phyloP scores from a whole-genome alignment of 2,797 vertebrate genomes.

The Alcedo atthis region DNA sequence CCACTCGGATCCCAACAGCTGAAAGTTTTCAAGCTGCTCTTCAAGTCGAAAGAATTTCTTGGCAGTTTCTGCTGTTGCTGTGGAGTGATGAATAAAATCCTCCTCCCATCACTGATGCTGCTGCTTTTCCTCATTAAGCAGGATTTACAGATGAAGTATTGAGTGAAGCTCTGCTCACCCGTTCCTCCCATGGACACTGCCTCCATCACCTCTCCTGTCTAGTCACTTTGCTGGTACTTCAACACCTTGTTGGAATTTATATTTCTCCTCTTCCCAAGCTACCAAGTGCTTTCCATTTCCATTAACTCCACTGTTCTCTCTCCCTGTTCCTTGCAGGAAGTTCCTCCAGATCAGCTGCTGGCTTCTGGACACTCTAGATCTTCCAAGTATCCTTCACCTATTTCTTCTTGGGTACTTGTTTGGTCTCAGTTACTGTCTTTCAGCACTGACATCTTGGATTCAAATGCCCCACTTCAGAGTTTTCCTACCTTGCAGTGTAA shows the following conservation, averaged over 20 bases:
- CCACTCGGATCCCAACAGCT: background rate
- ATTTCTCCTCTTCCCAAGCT: background rate
- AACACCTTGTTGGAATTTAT: background rate
- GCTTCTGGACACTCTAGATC: background rate
- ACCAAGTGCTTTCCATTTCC: background rate
- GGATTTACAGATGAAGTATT: background rate
- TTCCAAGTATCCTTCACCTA: background rate
- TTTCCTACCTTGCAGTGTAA: rapidly evolving
- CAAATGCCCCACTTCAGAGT: background rate
- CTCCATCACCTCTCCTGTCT: background rate
- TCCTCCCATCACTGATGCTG: background rate
- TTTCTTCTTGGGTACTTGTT: background rate
- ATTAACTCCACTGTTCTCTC: background rate
- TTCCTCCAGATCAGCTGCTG: background rate
- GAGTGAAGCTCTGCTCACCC: background rate
- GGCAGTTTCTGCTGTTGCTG: background rate
- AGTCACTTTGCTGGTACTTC: background rate
- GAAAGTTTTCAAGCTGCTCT: background rate
- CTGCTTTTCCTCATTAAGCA: background rate
- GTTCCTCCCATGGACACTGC: background rate
- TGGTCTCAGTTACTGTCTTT: background rate
- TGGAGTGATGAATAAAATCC: background rate
- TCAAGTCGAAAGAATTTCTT: background rate
- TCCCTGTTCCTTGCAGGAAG: background rate
- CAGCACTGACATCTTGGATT: background rate